These are phyloP conservation scores for Amphiprion percula DNA, from an alignment of 2,113 vertebrate genomes.

Conservation along the genomic window DNA sequence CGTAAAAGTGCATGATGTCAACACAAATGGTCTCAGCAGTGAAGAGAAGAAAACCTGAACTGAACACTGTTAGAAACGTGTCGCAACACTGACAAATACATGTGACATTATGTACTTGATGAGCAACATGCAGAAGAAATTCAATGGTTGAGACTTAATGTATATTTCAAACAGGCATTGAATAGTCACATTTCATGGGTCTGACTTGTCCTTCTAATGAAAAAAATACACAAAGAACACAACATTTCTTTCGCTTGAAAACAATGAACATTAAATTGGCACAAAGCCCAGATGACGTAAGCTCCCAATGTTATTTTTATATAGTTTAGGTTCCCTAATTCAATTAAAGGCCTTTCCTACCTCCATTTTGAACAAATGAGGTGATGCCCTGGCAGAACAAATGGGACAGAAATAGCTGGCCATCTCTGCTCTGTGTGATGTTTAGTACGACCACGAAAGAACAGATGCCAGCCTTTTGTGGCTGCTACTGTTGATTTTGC, in stretches of 20 bases:
- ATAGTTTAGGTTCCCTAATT: constrained; percentile 62
- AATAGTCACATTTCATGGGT: constrained; percentile 67
- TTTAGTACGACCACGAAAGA: constrained; percentile 58
- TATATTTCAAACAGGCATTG: constrained; percentile 52
- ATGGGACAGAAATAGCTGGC: constrained; percentile 54
- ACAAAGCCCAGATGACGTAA: constrained; percentile 55
- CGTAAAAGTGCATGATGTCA: constrained; percentile 68
- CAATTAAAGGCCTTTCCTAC: constrained; percentile 62
- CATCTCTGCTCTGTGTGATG: constrained; percentile 61
- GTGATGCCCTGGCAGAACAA: constrained; percentile 70
- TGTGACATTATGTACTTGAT: constrained; percentile 24
- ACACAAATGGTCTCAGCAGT: constrained; percentile 64
- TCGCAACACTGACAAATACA: constrained; percentile 27
- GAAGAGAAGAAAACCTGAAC: constrained; percentile 39
- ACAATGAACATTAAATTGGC: constrained; percentile 66
- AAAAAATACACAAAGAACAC: constrained; percentile 37
- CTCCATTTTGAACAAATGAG: constrained; percentile 73
- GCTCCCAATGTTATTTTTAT: constrained; percentile 32
- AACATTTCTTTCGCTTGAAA: constrained; percentile 59
- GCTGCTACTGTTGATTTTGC: constrained; percentile 80
- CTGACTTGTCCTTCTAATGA: constrained; percentile 54
- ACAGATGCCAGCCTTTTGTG: constrained; percentile 75
- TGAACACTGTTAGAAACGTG: constrained; percentile 31
- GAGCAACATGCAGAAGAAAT: constrained; percentile 1
- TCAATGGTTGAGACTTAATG: constrained; percentile 23